Evolutionary conservation across 2,888 invertebrate species (phyloP).

Genomic region (Ornithoptera priamus): DNA sequence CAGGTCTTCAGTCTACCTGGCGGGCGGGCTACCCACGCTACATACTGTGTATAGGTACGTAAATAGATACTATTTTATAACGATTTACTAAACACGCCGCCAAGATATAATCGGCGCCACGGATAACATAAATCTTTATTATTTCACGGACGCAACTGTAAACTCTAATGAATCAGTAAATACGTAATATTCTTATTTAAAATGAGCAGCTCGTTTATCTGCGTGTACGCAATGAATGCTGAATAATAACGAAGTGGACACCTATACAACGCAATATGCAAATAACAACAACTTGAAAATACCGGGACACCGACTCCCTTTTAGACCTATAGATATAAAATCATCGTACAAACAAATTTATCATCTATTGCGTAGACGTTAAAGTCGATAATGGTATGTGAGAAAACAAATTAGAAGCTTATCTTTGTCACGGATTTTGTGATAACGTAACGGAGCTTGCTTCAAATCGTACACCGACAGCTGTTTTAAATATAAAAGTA

Average conservation of each 20-base stretch:
- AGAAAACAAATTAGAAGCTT: neutral
- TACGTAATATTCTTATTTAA: conserved; percentile 5
- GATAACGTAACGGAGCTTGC: conserved; percentile 19
- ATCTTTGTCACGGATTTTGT: conserved; percentile 23
- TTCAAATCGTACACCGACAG: conserved; percentile 8
- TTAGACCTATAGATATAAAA: conserved; percentile 11
- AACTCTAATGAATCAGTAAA: conserved; percentile 3
- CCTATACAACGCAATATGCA: conserved; percentile 29
- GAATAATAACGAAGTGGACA: conserved; percentile 28
- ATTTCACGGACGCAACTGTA: conserved; percentile 2
- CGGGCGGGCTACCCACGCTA: too few species aligned
- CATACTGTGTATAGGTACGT: neutral
- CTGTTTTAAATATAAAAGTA: conserved; percentile 6
- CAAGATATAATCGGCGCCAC: conserved; percentile 11
- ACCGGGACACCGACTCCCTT: conserved; percentile 5
- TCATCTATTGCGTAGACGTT: neutral
- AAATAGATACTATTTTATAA: conserved; percentile 2
- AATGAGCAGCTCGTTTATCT: conserved; percentile 14
- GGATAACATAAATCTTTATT: conserved; percentile 8
- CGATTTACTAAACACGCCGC: neutral
- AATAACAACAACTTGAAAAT: conserved; percentile 27
- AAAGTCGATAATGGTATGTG: conserved; percentile 1
- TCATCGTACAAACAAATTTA: conserved; percentile 1
- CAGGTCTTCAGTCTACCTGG: too few species aligned
- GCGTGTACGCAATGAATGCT: conserved; percentile 11